Evolutionary conservation across 2,888 invertebrate genomes (phyloP), one percentile per base, ranked within the genome.

Genomic region (Apotomis capreana): DNA sequence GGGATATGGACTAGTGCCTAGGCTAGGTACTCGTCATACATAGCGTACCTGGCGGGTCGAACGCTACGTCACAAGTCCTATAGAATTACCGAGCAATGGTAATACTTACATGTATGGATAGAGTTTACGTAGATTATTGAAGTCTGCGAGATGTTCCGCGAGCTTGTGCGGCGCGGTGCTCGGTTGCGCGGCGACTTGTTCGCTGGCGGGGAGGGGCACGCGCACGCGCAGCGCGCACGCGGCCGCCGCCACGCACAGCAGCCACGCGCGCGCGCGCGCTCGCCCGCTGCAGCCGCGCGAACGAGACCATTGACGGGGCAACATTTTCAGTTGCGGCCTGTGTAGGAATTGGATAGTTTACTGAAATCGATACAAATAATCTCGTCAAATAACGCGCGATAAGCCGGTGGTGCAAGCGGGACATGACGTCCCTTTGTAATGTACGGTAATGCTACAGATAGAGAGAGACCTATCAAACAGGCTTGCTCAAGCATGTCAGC

Each of bases 221-320:
- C 44, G 44, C 64, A 64, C 64, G 44, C 54, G 64, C 51, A 51
- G 69, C 77, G 78, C 76, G 79, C 73, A 76, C 74, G 78, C n/a
- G 59, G 57, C 52, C 49, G 49, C n/a, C 64, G 55, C 54, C 54
- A 55, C 64, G 26, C 44, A 8, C 44, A 64, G 15, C 26, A 26
- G 26, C 26, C 26, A 52, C 63, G 12, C 10, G 26, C 54, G 63
- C 63, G 12, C 10, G 26, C 54, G 63, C 26, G 15, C 12, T 15
- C 64, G 54, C 64, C 54, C 44, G 44, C 64, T 44, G 10, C 5
- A 3, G 44, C 37, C 15, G 54, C 44, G 15, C 15, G 10, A 8
- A 0, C 63, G 63, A 12, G 54, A 64, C 54, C 44, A 26, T 13
- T 13, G 15, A 13, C 36, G 9, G 4, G 13, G 4, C 9, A 54